Percentiles rank a stretch among this genome's conserved stretches.
phyloP scores from a whole-genome alignment of 1,140 invertebrate species.

The Zaprionus taronus region DNA sequence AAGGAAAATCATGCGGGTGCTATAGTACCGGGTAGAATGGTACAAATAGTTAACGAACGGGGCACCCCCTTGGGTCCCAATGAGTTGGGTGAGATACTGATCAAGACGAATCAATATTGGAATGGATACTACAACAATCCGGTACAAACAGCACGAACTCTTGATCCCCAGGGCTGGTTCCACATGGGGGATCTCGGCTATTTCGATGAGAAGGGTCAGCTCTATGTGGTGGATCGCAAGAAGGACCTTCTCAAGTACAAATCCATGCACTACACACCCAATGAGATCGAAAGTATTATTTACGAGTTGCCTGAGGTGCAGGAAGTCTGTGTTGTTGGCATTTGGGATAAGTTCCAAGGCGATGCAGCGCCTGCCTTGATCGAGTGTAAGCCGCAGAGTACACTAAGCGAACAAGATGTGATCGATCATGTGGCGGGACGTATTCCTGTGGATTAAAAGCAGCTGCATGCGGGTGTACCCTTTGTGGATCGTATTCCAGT shows the following conservation, averaged over 20 bases:
- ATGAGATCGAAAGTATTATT: constrained; percentile 57
- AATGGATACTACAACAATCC: constrained; percentile 84
- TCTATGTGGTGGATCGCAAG: constrained; percentile 89
- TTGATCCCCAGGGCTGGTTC: constrained; percentile 88
- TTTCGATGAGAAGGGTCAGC: constrained; percentile 87
- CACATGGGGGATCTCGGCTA: constrained; percentile 90
- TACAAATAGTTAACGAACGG: constrained; percentile 15
- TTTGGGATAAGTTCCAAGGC: constrained; percentile 28
- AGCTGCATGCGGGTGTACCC: constrained; percentile 86
- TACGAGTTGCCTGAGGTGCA: constrained; percentile 33
- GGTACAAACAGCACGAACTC: constrained; percentile 85
- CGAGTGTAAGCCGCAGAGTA: constrained; percentile 8
- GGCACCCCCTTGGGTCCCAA: constrained; percentile 14
- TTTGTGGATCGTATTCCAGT: constrained; percentile 87
- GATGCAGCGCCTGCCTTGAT: constrained; percentile 58
- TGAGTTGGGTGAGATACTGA: constrained; percentile 29
- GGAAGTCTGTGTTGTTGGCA: constrained; percentile 58
- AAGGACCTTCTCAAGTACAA: constrained; percentile 91
- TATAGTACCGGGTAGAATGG: neutral
- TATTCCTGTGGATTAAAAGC: constrained; percentile 84
- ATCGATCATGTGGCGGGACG: constrained; percentile 34
- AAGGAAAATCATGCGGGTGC: constrained; percentile 12
- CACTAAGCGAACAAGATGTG: constrained; percentile 42
- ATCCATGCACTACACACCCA: constrained; percentile 62
- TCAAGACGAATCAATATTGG: constrained; percentile 54